Percentiles rank a stretch among this genome's conserved stretches.
phyloP scores from a whole-genome alignment of 2,113 vertebrate genomes.

The Charina bottae region DNA sequence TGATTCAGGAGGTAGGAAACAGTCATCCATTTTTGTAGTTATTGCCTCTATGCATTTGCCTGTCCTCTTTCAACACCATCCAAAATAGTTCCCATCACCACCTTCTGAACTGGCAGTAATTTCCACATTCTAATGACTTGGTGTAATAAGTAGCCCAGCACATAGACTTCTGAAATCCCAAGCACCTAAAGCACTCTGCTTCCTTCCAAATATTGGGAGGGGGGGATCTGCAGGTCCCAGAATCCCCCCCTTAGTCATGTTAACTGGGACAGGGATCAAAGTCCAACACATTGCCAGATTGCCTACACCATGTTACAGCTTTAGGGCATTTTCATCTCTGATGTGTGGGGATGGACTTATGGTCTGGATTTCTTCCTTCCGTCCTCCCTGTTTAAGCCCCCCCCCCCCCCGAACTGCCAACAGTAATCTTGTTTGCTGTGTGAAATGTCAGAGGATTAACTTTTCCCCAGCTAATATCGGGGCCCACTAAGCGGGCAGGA shows the following conservation, averaged over 20 bases:
- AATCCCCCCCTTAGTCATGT: not conserved
- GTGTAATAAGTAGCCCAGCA: not conserved
- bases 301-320: not conserved
- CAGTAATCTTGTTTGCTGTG: not conserved
- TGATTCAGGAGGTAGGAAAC: too few species aligned
- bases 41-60: too few species aligned
- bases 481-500: not conserved
- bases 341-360: not conserved
- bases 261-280: not conserved
- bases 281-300: not conserved
- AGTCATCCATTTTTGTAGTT: too few species aligned
- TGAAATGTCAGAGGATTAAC: slow-evolving; percentile 14
- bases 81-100: too few species aligned
- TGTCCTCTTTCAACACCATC: too few species aligned
- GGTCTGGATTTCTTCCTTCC: not conserved
- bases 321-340: not conserved
- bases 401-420: rapidly evolving
- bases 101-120: too few species aligned
- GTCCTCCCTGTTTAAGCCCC: not conserved
- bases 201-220: not conserved
- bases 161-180: not conserved
- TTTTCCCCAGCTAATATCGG: rapidly evolving
- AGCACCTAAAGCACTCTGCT: not conserved
- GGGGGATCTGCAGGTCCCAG: not conserved
- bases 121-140: not conserved